Conservation (phyloP, 2,888 invertebrate genomes). For the Sarcophaga subvicina region DNA sequence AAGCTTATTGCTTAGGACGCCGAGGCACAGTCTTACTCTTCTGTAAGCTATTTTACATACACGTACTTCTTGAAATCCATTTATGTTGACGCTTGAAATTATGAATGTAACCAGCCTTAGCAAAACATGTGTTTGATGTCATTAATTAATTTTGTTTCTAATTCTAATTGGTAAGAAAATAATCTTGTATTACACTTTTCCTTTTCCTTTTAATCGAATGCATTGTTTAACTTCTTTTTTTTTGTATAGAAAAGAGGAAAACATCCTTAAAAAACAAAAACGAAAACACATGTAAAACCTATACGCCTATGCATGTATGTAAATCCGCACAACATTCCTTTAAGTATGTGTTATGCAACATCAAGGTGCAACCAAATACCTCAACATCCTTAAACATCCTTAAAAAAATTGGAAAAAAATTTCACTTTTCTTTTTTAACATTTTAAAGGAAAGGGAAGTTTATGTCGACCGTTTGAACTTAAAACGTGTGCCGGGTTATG, state of each 20-base stretch:
- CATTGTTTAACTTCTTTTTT: background rate
- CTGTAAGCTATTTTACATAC: no score
- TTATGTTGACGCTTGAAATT: no score
- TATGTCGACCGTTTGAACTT: constrained; percentile 51
- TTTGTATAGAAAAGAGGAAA: background rate
- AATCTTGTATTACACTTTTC: constrained; percentile 58
- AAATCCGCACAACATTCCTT: constrained; percentile 57
- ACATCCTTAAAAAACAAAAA: background rate
- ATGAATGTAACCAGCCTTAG: background rate
- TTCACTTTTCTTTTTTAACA: constrained; percentile 14
- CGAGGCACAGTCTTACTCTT: no score
- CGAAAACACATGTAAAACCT: background rate
- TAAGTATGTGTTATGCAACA: constrained; percentile 8
- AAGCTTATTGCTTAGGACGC: no score
- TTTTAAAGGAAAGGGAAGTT: constrained; percentile 42
- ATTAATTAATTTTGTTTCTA: background rate
- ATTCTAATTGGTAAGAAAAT: constrained; percentile 17
- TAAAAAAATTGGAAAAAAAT: background rate
- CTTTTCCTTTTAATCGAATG: background rate
- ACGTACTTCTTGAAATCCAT: no score
- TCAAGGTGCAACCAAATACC: constrained; percentile 67
- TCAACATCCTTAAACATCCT: constrained; percentile 65
- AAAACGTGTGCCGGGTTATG: constrained; percentile 62
- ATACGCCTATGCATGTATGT: constrained; percentile 32
- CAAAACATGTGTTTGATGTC: constrained; percentile 13